Evolutionary conservation across 2,113 vertebrate genomes (phyloP), one percentile per base, ranked within the genome.

Genomic region (Psammodynastes pulverulentus): DNA sequence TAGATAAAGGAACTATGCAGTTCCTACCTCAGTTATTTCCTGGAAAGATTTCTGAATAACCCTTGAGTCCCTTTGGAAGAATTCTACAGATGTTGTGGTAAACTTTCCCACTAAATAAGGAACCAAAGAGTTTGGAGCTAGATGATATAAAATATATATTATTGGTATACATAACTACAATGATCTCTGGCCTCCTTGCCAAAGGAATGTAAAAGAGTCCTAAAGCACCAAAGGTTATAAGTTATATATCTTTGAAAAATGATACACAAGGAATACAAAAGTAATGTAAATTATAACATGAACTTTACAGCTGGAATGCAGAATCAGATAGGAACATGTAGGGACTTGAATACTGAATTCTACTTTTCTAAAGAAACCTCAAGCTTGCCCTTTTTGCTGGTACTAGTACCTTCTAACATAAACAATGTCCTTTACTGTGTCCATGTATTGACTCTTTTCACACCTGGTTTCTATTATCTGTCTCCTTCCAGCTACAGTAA

Each of bases 11-110:
- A n/a, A 23, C 56, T 92, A 39, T n/a, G 2, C 88, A 90, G 91
- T 58, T 62, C 54, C 24, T 90, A 29, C 89, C 86, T 94, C 46
- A 72, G 92, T 92, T 48, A 88, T 49, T 89, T 53, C 88, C 52
- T 86, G 91, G 91, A 95, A 92, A 23, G 48, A n/a, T 62, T 29
- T 62, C 43, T 26, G 10, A 89, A 67, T 49, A 26, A 67, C 26
- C 39, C 26, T 62, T 46, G 24, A 4, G 39, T 17, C 45, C 5
- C 43, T 45, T 62, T 62, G 24, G 72, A 79, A 79, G 34, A 21
- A 79, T 79, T 79, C 34, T 79, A 39, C 7, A 9, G 34, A 79
- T 79, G 67, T 72, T 72, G 15, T 21, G 15, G 72, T 5, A 79
- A 79, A 39, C 17, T 3, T 39, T 15, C 17, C 72, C 34, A 39